Evolutionary conservation across 2,888 invertebrate genomes (phyloP).

Genomic region (Masnerella sp.): DNA sequence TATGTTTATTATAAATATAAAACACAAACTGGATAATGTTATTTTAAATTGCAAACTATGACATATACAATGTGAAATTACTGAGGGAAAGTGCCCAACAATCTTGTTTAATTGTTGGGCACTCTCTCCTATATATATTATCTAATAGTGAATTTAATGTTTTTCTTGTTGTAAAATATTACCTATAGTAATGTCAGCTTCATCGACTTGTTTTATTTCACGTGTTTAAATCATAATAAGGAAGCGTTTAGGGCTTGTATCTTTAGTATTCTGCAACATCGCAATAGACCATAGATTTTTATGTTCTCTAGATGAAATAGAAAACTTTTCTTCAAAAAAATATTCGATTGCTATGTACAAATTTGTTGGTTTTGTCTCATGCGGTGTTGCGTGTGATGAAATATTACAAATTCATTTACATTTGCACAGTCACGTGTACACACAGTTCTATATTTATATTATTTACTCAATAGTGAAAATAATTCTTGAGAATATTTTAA

Average conservation of each 20-base stretch:
- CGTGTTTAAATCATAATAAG: conserved; percentile 7
- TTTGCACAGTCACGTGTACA: conserved; percentile 11
- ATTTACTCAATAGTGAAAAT: no score
- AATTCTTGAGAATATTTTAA: no score
- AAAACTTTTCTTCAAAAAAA: conserved; percentile 63
- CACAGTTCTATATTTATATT: no score
- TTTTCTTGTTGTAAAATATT: not conserved
- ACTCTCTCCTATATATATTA: no score
- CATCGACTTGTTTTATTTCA: conserved; percentile 28
- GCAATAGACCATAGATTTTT: conserved; percentile 28
- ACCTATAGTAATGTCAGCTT: not conserved
- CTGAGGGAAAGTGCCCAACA: no score
- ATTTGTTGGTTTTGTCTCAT: conserved; percentile 39
- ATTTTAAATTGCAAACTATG: no score
- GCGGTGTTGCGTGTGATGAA: conserved; percentile 31
- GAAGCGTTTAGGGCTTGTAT: conserved; percentile 28
- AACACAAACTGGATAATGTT: no score
- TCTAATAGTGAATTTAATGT: not conserved
- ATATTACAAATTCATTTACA: conserved; percentile 28
- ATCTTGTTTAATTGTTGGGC: no score
- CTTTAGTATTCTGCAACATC: conserved; percentile 20
- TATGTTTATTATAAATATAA: no score
- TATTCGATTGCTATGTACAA: conserved; percentile 61
- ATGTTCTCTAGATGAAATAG: conserved; percentile 58
- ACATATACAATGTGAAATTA: no score